These are phyloP conservation scores for Bombus vancouverensis DNA, from an alignment of 1,140 invertebrate genomes.

Conservation along the genomic window DNA sequence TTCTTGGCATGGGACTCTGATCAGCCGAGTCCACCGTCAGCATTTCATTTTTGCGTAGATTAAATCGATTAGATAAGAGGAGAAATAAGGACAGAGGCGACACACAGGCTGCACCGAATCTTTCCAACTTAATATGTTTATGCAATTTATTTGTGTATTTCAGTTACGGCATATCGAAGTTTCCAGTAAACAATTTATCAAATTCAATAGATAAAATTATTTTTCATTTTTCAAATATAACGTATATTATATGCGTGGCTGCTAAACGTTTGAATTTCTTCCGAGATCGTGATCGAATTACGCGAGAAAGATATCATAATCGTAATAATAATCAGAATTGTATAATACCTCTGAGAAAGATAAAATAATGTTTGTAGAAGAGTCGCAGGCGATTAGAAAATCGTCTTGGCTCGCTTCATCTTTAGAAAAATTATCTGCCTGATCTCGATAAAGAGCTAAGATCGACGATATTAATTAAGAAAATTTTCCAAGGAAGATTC, in stretches of 20 bases:
- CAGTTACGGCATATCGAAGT: not conserved
- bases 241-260: no score
- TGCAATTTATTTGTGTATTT: not conserved
- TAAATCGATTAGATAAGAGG: conserved; percentile 67
- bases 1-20: conserved; percentile 69
- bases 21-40: conserved; percentile 4
- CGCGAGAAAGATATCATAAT: no score
- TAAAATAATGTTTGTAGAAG: not conserved
- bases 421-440: not conserved
- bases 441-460: not conserved
- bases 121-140: not conserved
- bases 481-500: not conserved
- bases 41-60: conserved; percentile 53
- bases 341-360: not conserved
- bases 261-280: no score
- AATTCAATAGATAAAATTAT: no score
- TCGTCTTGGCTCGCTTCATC: not conserved
- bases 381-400: not conserved
- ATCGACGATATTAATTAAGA: not conserved
- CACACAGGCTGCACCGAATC: not conserved
- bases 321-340: not conserved
- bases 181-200: not conserved
- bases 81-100: not conserved
- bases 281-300: no score
- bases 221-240: no score